phyloP scores from a whole-genome alignment of 2,888 invertebrate genomes.

The Tortrix viridana region DNA sequence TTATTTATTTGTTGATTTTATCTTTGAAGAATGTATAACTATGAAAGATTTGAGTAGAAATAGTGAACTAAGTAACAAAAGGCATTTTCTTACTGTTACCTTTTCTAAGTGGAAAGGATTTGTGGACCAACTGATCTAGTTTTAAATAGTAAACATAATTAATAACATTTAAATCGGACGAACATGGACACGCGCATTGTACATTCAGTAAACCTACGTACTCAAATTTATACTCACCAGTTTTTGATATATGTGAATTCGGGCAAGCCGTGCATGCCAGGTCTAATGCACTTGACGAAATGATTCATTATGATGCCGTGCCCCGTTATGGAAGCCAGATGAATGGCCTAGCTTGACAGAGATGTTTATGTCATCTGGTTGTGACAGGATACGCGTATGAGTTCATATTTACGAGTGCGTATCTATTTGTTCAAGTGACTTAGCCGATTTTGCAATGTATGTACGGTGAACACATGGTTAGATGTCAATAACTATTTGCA shows the following conservation, averaged over 20 bases:
- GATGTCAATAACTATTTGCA: too few relatives aligned
- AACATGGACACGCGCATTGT: not conserved
- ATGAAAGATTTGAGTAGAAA: too few relatives aligned
- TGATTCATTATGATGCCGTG: constrained; percentile 27
- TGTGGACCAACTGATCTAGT: too few relatives aligned
- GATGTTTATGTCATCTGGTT: constrained; percentile 29
- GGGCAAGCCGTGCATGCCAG: constrained; percentile 1
- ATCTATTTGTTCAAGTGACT: not conserved
- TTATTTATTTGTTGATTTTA: too few relatives aligned
- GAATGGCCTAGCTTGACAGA: constrained; percentile 22
- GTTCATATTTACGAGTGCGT: constrained; percentile 8
- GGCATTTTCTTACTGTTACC: too few relatives aligned
- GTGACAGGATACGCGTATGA: constrained; percentile 21
- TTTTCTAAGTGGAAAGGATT: too few relatives aligned
- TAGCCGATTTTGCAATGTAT: too few relatives aligned
- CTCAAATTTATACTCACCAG: constrained; percentile 16
- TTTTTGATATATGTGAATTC: constrained; percentile 20
- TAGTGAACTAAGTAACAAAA: not conserved
- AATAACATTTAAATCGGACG: not conserved
- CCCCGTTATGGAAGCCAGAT: constrained; percentile 23
- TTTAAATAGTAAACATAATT: too few relatives aligned
- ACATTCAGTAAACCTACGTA: too few relatives aligned
- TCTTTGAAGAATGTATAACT: too few relatives aligned
- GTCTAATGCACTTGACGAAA: constrained; percentile 23
- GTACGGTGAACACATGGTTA: too few relatives aligned